A percentile compares a stretch with the other conserved stretches of the same genome.
Conservation (phyloP, 2,888 invertebrate genomes). For the Drosophila anomalata region DNA sequence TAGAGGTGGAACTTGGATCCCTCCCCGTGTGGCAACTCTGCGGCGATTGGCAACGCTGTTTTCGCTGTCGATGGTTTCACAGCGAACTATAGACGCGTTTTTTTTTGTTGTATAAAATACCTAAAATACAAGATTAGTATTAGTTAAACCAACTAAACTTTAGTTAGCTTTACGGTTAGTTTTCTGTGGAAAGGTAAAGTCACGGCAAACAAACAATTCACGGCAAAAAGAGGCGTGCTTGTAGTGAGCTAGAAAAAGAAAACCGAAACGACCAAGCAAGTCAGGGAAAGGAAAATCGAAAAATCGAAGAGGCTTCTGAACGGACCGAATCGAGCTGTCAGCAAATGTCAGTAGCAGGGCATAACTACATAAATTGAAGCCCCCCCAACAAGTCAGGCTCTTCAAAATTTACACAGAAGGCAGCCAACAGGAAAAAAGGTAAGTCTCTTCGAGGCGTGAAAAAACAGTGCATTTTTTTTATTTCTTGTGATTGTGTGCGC, state of each 20-base stretch:
- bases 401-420: slow-evolving; percentile 27
- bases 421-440: slow-evolving; percentile 50
- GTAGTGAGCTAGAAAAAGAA: slow-evolving; percentile 38
- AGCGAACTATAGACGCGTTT: slow-evolving; percentile 65
- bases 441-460: slow-evolving; percentile 26
- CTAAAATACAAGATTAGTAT: slow-evolving; percentile 69
- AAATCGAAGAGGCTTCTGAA: slow-evolving; percentile 41
- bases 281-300: slow-evolving; percentile 19
- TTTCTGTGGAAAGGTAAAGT: slow-evolving; percentile 57
- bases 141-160: slow-evolving; percentile 73
- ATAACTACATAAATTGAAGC: slow-evolving; percentile 36
- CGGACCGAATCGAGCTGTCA: slow-evolving; percentile 39
- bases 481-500: slow-evolving; percentile 53
- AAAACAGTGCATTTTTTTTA: slow-evolving; percentile 26
- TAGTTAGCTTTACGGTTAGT: slow-evolving; percentile 74
- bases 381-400: slow-evolving; percentile 15
- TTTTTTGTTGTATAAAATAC: slow-evolving; percentile 75
- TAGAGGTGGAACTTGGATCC: neutral
- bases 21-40: neutral
- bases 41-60: neutral
- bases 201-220: slow-evolving; percentile 1
- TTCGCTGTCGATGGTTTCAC: slow-evolving; percentile 12
- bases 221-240: slow-evolving; percentile 40
- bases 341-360: slow-evolving; percentile 38
- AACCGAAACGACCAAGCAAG: slow-evolving; percentile 16